phyloP scores from a whole-genome alignment of 1,140 invertebrate genomes.

The Harpegnathos saltator region DNA sequence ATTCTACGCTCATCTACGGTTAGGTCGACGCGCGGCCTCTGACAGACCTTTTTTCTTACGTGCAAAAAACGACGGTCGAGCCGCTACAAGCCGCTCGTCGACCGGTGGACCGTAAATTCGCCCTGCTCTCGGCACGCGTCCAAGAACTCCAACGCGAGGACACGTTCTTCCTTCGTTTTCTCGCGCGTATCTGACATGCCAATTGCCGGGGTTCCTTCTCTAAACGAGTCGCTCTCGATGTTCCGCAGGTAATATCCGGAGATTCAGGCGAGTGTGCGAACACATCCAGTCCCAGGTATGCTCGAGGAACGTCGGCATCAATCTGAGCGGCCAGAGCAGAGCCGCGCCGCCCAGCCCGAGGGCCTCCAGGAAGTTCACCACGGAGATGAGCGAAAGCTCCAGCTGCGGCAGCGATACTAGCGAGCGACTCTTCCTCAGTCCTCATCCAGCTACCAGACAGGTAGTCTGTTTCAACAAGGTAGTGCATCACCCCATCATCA shows the following conservation, averaged over 20 bases:
- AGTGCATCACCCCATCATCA: slow-evolving; percentile 79
- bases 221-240: too few relatives aligned
- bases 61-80: too few relatives aligned
- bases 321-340: slow-evolving; percentile 87
- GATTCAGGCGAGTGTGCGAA: slow-evolving; percentile 98
- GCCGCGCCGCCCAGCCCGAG: slow-evolving; percentile 91
- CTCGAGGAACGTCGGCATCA: slow-evolving; percentile 81
- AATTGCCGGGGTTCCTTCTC: too few relatives aligned
- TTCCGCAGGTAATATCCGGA: slow-evolving; percentile 94
- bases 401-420: slow-evolving; percentile 94
- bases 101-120: too few relatives aligned
- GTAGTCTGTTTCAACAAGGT: slow-evolving; percentile 86
- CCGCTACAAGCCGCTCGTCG: too few relatives aligned
- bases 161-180: too few relatives aligned
- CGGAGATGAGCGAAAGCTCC: slow-evolving; percentile 92
- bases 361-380: slow-evolving; percentile 89
- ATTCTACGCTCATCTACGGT: background rate
- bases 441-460: slow-evolving; percentile 88
- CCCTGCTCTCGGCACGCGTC: too few relatives aligned
- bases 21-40: background rate
- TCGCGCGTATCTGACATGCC: too few relatives aligned
- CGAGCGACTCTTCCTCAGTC: slow-evolving; percentile 88
- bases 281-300: slow-evolving; percentile 97
- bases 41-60: slow-evolving; percentile 9
- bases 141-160: too few relatives aligned